Percentiles rank a stretch among this genome's conserved stretches.
Evolutionary conservation across 1,140 invertebrate genomes (phyloP).

Genomic region (Anadara kagoshimensis): DNA sequence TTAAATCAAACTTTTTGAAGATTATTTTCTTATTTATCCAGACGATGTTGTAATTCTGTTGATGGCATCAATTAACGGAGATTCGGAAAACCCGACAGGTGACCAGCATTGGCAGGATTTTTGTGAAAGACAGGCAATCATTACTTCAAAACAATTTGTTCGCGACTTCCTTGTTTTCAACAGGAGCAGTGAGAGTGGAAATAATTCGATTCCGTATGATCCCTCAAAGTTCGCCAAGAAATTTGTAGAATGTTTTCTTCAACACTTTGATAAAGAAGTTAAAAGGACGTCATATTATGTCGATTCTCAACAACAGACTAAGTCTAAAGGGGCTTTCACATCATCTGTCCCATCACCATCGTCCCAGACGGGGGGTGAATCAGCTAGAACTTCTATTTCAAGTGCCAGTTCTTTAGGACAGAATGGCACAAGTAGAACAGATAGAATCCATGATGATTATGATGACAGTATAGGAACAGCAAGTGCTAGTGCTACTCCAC

Average conservation of each 20-base stretch:
- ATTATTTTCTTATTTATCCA: background rate
- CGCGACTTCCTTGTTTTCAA: conserved; percentile 88
- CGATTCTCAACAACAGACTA: conserved; percentile 21
- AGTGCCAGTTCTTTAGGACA: conserved; percentile 19
- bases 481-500: conserved; percentile 8
- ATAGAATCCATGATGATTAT: conserved; percentile 36
- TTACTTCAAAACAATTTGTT: conserved; percentile 89
- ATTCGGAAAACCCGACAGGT: conserved; percentile 40
- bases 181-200: conserved; percentile 81
- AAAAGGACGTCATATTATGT: conserved; percentile 46
- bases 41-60: conserved; percentile 22
- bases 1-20: conserved; percentile 65
- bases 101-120: conserved; percentile 79
- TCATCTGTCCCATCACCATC: background rate
- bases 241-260: conserved; percentile 87
- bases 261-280: conserved; percentile 67
- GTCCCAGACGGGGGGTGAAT: conserved; percentile 37
- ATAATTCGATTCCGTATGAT: conserved; percentile 75
- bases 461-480: conserved; percentile 6
- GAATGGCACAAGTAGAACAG: background rate
- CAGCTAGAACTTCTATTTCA: background rate
- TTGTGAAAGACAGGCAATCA: conserved; percentile 90
- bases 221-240: conserved; percentile 83
- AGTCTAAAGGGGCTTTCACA: conserved; percentile 9
- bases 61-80: conserved; percentile 60